Evolutionary conservation across 2,113 vertebrate genomes (phyloP).

Genomic region (Nothocercus julius): DNA sequence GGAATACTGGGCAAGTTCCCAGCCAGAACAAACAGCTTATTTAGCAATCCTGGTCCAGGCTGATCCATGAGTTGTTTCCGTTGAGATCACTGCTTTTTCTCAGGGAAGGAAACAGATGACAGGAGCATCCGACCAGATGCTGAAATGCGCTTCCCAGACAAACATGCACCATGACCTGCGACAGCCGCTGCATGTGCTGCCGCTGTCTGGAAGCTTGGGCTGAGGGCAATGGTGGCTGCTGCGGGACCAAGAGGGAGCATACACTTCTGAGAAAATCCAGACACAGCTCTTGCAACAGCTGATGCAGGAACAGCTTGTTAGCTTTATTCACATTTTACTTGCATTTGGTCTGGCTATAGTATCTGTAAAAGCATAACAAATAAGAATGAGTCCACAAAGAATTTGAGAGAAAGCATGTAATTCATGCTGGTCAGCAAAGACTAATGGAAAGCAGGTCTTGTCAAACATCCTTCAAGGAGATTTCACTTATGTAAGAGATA

Average conservation of each 20-base stretch:
- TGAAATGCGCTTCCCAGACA: background rate
- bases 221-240: accelerated
- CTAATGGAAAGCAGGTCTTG: background rate
- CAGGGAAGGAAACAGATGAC: background rate
- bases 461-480: background rate
- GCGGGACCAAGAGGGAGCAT: background rate
- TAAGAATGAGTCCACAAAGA: background rate
- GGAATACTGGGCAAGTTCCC: background rate
- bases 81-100: background rate
- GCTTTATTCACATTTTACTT: background rate
- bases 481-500: background rate
- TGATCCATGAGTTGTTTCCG: background rate
- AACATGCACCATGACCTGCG: accelerated
- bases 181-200: accelerated
- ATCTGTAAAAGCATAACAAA: background rate
- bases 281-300: background rate
- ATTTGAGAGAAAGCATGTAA: background rate
- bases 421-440: background rate
- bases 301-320: background rate
- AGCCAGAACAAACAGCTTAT: background rate
- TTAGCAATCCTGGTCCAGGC: background rate
- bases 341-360: background rate
- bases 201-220: accelerated
- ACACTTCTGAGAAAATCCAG: background rate
- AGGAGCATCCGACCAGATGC: background rate